phyloP scores from a whole-genome alignment of 2,888 invertebrate genomes.

The Ormyrus labotus region DNA sequence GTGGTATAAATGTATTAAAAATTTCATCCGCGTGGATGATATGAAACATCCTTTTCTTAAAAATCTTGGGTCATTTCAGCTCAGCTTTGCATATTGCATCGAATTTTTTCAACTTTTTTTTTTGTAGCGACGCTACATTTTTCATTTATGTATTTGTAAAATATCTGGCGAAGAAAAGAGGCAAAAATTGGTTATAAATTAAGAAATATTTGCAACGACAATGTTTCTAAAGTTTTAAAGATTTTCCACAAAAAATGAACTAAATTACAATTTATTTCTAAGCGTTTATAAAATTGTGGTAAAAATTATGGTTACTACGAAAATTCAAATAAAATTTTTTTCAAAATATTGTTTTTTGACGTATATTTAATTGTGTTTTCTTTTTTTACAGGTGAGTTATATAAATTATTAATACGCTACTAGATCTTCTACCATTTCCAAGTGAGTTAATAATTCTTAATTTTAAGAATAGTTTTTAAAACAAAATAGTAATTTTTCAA shows the following conservation, averaged over 20 bases:
- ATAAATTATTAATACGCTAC: neutral
- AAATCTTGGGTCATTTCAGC: neutral
- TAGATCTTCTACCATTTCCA: neutral
- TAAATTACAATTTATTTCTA: no score
- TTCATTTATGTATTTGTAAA: neutral
- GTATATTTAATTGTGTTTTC: neutral
- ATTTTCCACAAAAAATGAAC: no score
- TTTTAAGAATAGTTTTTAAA: no score
- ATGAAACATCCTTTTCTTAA: neutral
- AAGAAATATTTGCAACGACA: neutral
- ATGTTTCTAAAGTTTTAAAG: neutral
- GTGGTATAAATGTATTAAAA: neutral
- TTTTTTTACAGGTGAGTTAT: conserved; percentile 7
- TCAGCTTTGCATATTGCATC: neutral
- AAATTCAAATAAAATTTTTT: no score
- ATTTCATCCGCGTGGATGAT: conserved; percentile 1
- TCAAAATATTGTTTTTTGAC: neutral
- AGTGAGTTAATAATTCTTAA: no score
- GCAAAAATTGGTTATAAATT: no score
- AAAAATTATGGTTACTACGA: no score
- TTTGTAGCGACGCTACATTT: neutral
- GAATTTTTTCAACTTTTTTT: neutral
- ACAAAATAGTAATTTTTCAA: no score
- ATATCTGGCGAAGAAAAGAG: neutral
- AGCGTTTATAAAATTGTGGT: no score